Conservation (phyloP, 2,113 vertebrate genomes). For the Ctenodactylus gundi region DNA sequence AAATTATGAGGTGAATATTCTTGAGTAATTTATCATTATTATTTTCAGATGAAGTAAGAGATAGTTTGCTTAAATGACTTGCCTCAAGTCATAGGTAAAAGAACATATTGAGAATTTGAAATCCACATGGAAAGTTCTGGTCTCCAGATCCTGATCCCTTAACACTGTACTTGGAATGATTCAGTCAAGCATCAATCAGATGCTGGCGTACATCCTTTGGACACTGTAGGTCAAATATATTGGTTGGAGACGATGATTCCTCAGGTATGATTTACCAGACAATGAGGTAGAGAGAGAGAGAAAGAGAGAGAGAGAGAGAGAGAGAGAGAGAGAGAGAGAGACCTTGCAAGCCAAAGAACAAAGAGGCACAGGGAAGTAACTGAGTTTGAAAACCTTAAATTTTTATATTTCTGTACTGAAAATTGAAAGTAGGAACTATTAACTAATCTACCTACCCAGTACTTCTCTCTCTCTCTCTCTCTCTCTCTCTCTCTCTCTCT, state of each 20-base stretch:
- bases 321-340: neutral
- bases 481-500: too few relatives aligned
- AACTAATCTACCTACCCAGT: neutral
- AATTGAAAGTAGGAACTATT: neutral
- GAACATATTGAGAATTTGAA: neutral
- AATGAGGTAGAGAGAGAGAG: too few relatives aligned
- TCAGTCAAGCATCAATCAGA: neutral
- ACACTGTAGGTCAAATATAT: neutral
- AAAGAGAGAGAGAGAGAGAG: too few relatives aligned
- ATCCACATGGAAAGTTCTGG: neutral
- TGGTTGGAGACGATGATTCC: neutral
- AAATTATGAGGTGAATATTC: neutral
- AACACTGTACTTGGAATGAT: neutral
- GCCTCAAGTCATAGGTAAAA: neutral
- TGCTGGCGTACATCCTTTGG: neutral
- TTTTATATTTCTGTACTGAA: neutral
- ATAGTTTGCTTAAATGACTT: neutral
- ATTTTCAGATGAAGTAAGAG: neutral
- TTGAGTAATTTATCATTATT: neutral
- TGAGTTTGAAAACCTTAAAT: neutral
- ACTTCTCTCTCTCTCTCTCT: too few relatives aligned
- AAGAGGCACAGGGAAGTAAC: fast-evolving
- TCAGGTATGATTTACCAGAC: too few relatives aligned
- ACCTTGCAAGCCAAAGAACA: neutral
- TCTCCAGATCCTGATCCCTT: neutral